Evolutionary conservation across 2,797 vertebrate species (phyloP).

Genomic region (Phoebastria nigripes): DNA sequence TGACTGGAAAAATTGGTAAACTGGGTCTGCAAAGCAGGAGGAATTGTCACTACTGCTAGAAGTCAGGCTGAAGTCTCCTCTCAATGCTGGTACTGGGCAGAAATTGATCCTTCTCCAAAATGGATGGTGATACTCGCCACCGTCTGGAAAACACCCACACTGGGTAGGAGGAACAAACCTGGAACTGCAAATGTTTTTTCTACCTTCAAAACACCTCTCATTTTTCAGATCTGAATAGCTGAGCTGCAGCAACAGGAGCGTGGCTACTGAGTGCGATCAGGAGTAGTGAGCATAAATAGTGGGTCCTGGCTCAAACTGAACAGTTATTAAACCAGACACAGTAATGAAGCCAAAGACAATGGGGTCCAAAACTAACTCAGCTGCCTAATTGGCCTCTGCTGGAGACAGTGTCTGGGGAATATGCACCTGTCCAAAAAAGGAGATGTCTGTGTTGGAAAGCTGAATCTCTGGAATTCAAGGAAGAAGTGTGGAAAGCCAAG

Average conservation of each 20-base stretch:
- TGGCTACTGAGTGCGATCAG: neutral
- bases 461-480: slow-evolving; percentile 16
- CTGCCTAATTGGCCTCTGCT: neutral
- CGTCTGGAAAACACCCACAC: neutral
- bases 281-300: neutral
- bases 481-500: slow-evolving; percentile 23
- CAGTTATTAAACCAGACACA: neutral
- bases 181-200: neutral
- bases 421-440: slow-evolving; percentile 37
- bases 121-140: neutral
- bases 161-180: neutral
- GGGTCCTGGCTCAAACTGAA: neutral
- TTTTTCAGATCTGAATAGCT: neutral
- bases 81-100: neutral
- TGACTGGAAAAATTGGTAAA: neutral
- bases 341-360: neutral
- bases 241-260: neutral
- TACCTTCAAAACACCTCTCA: neutral
- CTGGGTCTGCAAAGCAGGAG: neutral
- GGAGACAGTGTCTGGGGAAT: neutral
- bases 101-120: neutral
- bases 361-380: neutral
- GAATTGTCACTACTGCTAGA: neutral
- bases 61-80: neutral
- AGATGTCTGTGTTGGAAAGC: slow-evolving; percentile 5